Evolutionary conservation across 2,113 vertebrate species (phyloP), one percentile per base, ranked within the genome.

Genomic region (Tragelaphus strepsiceros): DNA sequence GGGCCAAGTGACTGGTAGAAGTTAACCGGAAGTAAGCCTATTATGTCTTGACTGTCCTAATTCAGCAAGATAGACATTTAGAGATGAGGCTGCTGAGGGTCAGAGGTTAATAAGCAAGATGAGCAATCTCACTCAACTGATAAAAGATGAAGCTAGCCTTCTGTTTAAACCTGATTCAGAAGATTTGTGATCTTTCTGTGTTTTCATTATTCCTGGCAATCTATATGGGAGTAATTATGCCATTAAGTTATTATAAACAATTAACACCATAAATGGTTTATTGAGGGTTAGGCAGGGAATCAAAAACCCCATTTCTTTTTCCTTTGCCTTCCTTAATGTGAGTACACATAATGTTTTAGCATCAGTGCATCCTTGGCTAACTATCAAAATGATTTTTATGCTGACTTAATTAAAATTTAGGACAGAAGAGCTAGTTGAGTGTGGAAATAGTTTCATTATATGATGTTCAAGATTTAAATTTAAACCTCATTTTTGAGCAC

Each of bases 211-310:
- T 80, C 61, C 22, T 46, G 74, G 61, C 78, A 86, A 77, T 24
- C 51, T 96, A n/a, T 77, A 10, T 13, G 82, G 82, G 61, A 62
- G 82, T 86, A 91, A 97, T 97, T 96, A 83, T 51, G 56, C 53
- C 82, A 90, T 94, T 95, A 97, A 96, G 71, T 98, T 94, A 97
- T 97, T 97, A 96, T 61, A 87, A 91, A 98, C 86, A 97, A 97
- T 95, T 93, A 97, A 81, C 90, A 80, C 88, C 71, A 39, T 71
- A 43, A 90, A 84, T 49, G 56, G 94, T 56, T 96, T 88, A 90
- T 64, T 96, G 82, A 17, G 85, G 97, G 56, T 94, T 71, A 91
- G 88, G 96, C 95, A 96, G 53, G 93, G 93, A 94, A 92, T 89
- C 97, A 89, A 98, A 97, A 96, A 32, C 22, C 28, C 15, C 30